phyloP scores from a whole-genome alignment of 1,140 invertebrate species.

The Bacillus rossius region DNA sequence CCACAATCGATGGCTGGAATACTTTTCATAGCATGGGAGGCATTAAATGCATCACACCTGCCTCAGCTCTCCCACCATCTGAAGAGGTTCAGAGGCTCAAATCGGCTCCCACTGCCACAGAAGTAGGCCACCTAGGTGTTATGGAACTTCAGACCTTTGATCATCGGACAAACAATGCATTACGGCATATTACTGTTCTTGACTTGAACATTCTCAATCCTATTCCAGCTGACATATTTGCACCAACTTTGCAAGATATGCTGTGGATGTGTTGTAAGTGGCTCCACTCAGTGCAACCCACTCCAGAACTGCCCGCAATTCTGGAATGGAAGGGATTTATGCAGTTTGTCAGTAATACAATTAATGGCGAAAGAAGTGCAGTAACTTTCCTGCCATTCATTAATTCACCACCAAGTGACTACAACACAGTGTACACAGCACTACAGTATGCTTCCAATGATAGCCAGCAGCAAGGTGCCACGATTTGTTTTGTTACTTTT shows the following conservation, averaged over 20 bases:
- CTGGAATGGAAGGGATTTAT: conserved; percentile 27
- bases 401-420: background rate
- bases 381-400: conserved; percentile 10
- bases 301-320: background rate
- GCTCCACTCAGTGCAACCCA: no score
- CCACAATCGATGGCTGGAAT: conserved; percentile 27
- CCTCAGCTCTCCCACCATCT: background rate
- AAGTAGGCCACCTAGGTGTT: background rate
- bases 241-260: background rate
- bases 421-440: background rate
- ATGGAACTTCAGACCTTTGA: background rate
- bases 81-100: background rate
- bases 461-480: conserved; percentile 8
- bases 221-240: background rate
- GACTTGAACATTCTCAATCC: background rate
- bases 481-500: conserved; percentile 23
- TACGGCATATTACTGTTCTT: background rate
- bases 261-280: background rate
- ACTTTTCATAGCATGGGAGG: conserved; percentile 34
- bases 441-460: background rate
- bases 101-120: background rate
- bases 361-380: conserved; percentile 12
- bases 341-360: conserved; percentile 15
- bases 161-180: background rate
- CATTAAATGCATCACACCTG: conserved; percentile 22